Conservation (phyloP, 2,888 invertebrate genomes). For the Calliscelio sp. region DNA sequence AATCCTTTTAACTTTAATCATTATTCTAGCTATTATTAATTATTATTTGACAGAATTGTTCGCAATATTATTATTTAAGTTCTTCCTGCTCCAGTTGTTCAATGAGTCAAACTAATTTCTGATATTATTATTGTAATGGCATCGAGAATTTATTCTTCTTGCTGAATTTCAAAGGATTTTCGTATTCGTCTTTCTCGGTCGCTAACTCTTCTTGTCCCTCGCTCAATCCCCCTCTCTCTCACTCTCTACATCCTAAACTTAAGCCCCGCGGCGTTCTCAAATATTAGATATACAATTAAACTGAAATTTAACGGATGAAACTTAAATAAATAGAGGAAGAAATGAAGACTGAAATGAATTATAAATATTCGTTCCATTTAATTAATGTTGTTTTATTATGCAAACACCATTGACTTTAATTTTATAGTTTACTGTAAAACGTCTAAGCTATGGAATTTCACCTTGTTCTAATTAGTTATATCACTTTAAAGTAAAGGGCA, state of each 20-base stretch:
- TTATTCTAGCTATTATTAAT: too few relatives aligned
- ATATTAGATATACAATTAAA: slow-evolving; percentile 40
- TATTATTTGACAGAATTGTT: not conserved
- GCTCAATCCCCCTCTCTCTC: too few relatives aligned
- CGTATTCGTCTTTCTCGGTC: slow-evolving; percentile 26
- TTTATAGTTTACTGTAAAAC: not conserved
- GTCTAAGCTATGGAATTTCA: not conserved
- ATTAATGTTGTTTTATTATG: not conserved
- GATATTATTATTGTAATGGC: slow-evolving; percentile 82
- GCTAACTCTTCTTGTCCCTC: slow-evolving; percentile 30
- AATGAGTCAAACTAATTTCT: slow-evolving; percentile 26
- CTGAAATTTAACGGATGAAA: slow-evolving; percentile 30
- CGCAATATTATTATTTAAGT: not conserved
- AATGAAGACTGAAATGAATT: slow-evolving; percentile 18
- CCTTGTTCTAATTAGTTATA: too few relatives aligned
- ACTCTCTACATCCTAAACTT: slow-evolving; percentile 34
- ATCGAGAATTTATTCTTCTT: slow-evolving; percentile 75
- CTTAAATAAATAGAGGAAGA: slow-evolving; percentile 24
- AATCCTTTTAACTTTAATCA: too few relatives aligned
- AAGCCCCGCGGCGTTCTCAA: slow-evolving; percentile 35
- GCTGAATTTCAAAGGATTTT: slow-evolving; percentile 79
- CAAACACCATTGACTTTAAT: not conserved
- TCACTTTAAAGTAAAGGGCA: too few relatives aligned
- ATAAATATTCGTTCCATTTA: not conserved
- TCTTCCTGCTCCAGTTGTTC: too few relatives aligned